phyloP scores from a whole-genome alignment of 1,140 invertebrate species.

The Drosophila punjabiensis region DNA sequence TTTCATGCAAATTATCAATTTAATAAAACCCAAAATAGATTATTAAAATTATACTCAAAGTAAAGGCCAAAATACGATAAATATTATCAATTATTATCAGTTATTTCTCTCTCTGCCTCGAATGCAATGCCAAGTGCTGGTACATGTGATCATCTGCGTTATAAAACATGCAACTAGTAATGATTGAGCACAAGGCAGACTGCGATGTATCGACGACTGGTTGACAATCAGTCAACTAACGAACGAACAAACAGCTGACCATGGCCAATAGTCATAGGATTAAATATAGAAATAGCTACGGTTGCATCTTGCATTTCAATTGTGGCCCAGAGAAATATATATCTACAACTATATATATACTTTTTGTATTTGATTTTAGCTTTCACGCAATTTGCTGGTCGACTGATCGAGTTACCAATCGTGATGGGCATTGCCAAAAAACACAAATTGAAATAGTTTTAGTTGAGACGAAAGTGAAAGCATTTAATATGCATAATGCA shows the following conservation, averaged over 20 bases:
- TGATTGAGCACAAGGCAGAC: constrained; percentile 80
- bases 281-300: constrained; percentile 46
- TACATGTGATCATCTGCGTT: constrained; percentile 61
- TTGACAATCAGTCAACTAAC: constrained; percentile 69
- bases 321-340: constrained; percentile 46
- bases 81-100: background rate
- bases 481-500: constrained; percentile 79
- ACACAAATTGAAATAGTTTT: constrained; percentile 13
- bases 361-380: constrained; percentile 1
- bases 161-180: constrained; percentile 50
- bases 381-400: constrained; percentile 54
- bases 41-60: background rate
- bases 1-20: background rate
- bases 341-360: background rate
- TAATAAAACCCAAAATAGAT: background rate
- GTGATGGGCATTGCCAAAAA: constrained; percentile 40
- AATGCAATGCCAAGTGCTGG: constrained; percentile 44
- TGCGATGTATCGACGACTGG: constrained; percentile 49
- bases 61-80: background rate
- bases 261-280: constrained; percentile 40
- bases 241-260: constrained; percentile 45
- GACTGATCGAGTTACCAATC: constrained; percentile 36
- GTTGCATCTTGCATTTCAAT: constrained; percentile 74
- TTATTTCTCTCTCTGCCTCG: constrained; percentile 7
- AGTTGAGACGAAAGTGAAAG: constrained; percentile 71